phyloP scores from a whole-genome alignment of 2,113 vertebrate species.

The Theristicus caerulescens region DNA sequence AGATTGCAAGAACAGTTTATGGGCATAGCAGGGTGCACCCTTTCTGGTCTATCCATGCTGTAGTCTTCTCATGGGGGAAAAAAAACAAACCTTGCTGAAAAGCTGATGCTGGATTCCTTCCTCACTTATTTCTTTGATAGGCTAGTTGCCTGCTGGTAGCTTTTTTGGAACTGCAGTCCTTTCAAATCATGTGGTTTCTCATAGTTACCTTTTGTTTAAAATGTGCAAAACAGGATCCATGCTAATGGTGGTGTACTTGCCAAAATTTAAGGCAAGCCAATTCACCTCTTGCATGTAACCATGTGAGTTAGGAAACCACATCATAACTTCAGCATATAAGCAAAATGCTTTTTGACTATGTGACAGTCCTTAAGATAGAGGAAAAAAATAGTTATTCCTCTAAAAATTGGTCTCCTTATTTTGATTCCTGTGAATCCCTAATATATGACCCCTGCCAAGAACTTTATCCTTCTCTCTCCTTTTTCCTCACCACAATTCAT shows the following conservation, averaged over 20 bases:
- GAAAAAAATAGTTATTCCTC: not conserved
- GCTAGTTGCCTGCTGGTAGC: not conserved
- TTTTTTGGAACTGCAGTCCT: not conserved
- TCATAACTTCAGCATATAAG: not conserved
- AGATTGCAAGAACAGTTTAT: not conserved
- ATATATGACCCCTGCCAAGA: not conserved
- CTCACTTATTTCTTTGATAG: not conserved
- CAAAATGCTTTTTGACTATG: not conserved
- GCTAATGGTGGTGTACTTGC: not conserved
- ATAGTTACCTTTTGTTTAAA: not conserved
- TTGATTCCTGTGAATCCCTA: not conserved
- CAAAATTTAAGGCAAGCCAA: not conserved
- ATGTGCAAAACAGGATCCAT: not conserved
- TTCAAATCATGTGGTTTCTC: not conserved
- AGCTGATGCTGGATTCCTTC: not conserved
- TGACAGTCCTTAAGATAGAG: not conserved
- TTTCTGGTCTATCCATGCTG: not conserved
- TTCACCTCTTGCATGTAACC: not conserved
- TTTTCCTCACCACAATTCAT: not conserved
- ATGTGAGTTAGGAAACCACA: not conserved
- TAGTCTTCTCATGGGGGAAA: not conserved
- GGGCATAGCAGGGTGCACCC: not conserved
- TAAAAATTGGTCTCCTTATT: not conserved
- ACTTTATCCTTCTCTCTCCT: not conserved
- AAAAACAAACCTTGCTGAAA: not conserved